Evolutionary conservation across 1,140 invertebrate species (phyloP).

Genomic region (Drosophila bocki): DNA sequence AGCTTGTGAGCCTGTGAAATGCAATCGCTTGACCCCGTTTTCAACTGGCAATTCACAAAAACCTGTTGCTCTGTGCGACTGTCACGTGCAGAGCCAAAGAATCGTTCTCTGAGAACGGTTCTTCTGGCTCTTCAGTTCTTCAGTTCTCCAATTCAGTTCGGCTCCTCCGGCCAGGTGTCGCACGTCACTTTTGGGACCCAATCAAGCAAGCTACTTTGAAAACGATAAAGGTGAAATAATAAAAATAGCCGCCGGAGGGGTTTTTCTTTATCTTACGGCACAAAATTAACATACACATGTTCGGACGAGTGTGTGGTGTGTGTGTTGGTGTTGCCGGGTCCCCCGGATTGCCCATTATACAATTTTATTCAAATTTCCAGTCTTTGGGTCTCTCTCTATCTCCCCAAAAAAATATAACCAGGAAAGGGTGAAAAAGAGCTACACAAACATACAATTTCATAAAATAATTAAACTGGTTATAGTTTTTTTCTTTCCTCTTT

Average conservation of each 20-base stretch:
- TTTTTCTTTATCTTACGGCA: conserved; percentile 53
- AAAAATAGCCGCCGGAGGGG: conserved; percentile 52
- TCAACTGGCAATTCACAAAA: conserved; percentile 61
- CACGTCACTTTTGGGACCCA: conserved; percentile 55
- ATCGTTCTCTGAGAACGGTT: conserved; percentile 60
- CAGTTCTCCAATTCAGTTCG: conserved; percentile 6
- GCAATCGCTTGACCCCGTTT: conserved; percentile 51
- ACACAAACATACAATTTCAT: conserved; percentile 68
- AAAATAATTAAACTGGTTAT: conserved; percentile 83
- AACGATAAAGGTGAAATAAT: conserved; percentile 30
- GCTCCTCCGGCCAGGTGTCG: conserved; percentile 8
- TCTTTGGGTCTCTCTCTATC: conserved; percentile 13
- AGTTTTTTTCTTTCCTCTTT: conserved; percentile 46
- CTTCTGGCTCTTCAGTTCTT: conserved; percentile 6
- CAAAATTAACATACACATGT: conserved; percentile 55
- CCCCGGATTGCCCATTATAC: conserved; percentile 62
- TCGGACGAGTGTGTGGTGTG: not conserved
- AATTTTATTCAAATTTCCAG: conserved; percentile 79
- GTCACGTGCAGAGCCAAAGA: conserved; percentile 22
- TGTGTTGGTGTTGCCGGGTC: conserved; percentile 18
- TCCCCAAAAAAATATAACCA: conserved; percentile 15
- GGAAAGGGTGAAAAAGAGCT: conserved; percentile 38
- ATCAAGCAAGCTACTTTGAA: conserved; percentile 49
- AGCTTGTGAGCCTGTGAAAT: conserved; percentile 42
- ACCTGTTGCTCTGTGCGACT: conserved; percentile 56